A percentile compares a stretch with the other conserved stretches of the same genome.
phyloP scores from a whole-genome alignment of 92 coral and sea anemone genomes.

The Hydrozoanthus gracilis region DNA sequence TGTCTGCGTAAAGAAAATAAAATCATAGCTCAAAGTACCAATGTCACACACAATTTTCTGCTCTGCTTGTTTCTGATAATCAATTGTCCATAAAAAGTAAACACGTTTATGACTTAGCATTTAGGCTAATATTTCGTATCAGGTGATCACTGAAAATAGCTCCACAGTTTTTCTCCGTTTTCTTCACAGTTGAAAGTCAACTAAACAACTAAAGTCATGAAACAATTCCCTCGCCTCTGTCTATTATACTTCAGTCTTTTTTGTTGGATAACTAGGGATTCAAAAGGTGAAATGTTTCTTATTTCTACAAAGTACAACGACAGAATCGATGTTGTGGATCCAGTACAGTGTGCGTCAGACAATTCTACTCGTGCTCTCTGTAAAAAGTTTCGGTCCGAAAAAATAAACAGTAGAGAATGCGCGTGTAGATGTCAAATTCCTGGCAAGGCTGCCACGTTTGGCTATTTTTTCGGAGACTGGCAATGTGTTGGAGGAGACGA shows the following conservation, averaged over 20 bases:
- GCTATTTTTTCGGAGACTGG: conserved; percentile 12
- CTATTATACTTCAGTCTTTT: not conserved
- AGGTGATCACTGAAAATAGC: not conserved
- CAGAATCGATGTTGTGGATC: not conserved
- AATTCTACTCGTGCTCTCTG: not conserved
- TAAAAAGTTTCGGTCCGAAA: not conserved
- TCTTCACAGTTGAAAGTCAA: not conserved
- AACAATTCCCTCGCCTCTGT: not conserved
- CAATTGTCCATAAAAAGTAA: not conserved
- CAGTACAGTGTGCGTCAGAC: not conserved
- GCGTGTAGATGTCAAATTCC: conserved; percentile 10
- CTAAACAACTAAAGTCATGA: not conserved
- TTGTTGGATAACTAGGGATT: not conserved
- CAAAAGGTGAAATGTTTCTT: not conserved
- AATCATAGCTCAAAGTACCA: no score
- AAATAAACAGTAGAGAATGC: not conserved
- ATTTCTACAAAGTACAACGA: not conserved
- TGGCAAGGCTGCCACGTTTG: not conserved
- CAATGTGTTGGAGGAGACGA: not conserved
- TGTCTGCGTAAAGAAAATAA: no score
- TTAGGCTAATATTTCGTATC: not conserved
- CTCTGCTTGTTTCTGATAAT: not conserved
- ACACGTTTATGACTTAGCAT: not conserved
- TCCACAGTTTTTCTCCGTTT: not conserved
- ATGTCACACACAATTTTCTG: not conserved